Base-by-base conservation (phyloP, 2,113 vertebrate species). In the Pluvianellus socialis region DNA sequence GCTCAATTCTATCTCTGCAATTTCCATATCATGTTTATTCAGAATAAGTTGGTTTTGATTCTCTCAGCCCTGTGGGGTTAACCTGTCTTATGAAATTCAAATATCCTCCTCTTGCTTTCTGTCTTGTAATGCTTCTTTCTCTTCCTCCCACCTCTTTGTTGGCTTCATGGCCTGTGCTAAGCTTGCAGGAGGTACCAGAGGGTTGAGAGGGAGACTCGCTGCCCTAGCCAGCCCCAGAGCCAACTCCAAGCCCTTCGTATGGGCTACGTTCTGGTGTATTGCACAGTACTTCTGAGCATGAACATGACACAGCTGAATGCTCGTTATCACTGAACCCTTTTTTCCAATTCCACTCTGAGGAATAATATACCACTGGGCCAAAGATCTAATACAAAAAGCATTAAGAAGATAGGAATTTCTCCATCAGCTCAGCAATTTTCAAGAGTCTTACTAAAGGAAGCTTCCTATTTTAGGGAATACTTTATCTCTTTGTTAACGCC, bases 21-120 rank as follows among this genome's bases (percentile, higher is more conserved):
- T 97, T 98, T 97, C 96, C 97, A 98, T 98, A 97, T 97, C 97
- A 98, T 97, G 96, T 98, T 97, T 98, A 98, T 98, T 97, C 97
- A 97, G 96, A 97, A 84, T 97, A 97, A 96, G 94, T 94, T 96
- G 94, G 33, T 97, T 97, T 96, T 97, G 92, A 96, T 96, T 95
- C 95, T 85, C 77, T 96, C 95, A 95, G 93, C 95, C 97, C 98
- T 97, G 95, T 56, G 55, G 97, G 96, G 93, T 98, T 98, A 98
- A 97, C 95, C 84, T 95, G 95, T 88, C 65, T 97, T 97, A 97
- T 97, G 97, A 97, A 98, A 98, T 98, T 97, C 92, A 97, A 97
- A 98, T 97, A 80, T 87, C 49, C 58, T 90, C 40, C 63, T 90
- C 73, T 94, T 94, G 88, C 96, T 96, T 96, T 95, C 88, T 91